Conservation (phyloP, 2,113 vertebrate genomes). For the Pollimyrus isidori region DNA sequence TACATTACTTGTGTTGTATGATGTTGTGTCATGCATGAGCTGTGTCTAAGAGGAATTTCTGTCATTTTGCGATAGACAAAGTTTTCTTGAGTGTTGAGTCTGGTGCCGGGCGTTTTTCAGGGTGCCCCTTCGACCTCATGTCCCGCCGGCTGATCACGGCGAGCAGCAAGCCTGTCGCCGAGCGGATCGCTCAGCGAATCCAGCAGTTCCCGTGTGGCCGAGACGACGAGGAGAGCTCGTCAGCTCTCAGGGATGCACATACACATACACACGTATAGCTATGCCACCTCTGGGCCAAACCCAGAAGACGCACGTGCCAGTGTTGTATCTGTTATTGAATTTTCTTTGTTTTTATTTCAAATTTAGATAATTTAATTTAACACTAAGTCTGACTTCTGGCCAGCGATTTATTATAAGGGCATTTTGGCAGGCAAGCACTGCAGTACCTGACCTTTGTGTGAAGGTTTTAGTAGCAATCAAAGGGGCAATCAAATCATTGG, state of each 20-base stretch:
- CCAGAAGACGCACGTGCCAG: not conserved
- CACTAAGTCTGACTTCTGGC: not conserved
- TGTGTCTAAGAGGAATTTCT: not conserved
- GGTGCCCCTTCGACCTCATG: conserved; percentile 91
- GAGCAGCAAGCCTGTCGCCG: conserved; percentile 67
- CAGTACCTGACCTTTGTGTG: not conserved
- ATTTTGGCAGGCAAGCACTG: not conserved
- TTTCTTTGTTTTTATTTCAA: not conserved
- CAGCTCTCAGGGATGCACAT: not conserved
- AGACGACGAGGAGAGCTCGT: conserved; percentile 57
- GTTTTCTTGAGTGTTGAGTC: not conserved
- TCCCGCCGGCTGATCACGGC: conserved; percentile 86
- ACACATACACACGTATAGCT: conserved; percentile 1
- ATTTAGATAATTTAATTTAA: not conserved
- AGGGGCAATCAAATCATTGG: not conserved
- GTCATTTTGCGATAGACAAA: not conserved
- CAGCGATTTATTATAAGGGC: not conserved
- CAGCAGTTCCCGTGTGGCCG: conserved; percentile 68
- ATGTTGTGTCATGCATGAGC: not conserved
- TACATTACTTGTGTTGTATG: not conserved
- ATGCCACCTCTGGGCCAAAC: not conserved
- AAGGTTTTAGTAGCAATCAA: not conserved
- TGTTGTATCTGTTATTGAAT: not conserved
- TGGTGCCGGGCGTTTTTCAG: conserved; percentile 48
- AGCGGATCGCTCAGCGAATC: conserved; percentile 74